phyloP scores from a whole-genome alignment of 2,113 vertebrate genomes.

The Hippopotamus amphibius region DNA sequence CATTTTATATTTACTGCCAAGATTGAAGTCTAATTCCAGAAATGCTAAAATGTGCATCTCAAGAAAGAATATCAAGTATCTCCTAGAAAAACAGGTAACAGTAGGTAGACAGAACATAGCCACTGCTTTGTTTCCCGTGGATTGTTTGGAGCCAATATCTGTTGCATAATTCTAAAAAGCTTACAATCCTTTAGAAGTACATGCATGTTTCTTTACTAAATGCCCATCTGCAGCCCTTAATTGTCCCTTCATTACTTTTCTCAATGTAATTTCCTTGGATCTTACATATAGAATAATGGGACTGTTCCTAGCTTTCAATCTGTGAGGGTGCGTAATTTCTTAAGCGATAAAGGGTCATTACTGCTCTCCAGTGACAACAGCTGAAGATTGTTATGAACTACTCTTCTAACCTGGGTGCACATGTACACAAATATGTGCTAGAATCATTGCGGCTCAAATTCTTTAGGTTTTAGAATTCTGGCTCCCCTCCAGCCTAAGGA shows the following conservation, averaged over 20 bases:
- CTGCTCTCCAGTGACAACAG: neutral
- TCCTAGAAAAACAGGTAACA: neutral
- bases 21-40: neutral
- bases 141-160: neutral
- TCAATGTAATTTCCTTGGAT: conserved; percentile 29
- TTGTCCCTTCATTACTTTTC: neutral
- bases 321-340: neutral
- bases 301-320: neutral
- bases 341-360: neutral
- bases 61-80: neutral
- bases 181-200: neutral
- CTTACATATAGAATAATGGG: neutral
- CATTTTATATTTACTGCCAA: conserved; percentile 7
- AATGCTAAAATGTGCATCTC: neutral
- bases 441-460: neutral
- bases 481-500: conserved; percentile 16
- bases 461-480: neutral
- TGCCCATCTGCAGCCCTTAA: neutral
- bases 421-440: neutral
- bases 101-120: neutral
- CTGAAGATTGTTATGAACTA: conserved; percentile 36
- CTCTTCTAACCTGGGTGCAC: neutral
- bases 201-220: neutral
- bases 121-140: neutral
- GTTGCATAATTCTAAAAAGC: neutral